Evolutionary conservation across 2,888 invertebrate species (phyloP), one percentile per base, ranked within the genome.

Genomic region (Tricholauxania praeusta): DNA sequence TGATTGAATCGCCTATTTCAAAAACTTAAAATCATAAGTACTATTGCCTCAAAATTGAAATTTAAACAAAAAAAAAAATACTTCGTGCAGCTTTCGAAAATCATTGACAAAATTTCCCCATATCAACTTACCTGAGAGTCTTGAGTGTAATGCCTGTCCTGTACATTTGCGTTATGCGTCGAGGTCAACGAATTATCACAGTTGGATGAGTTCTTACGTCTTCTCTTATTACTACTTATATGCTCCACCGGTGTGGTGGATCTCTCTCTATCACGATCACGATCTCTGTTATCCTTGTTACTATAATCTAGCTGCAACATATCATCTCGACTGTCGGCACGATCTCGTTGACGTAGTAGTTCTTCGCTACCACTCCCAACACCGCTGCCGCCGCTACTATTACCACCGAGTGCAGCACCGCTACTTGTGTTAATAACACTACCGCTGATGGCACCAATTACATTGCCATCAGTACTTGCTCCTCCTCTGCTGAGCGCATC

Each of bases 101-200:
- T 12, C 63, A 7, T 14, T n/a, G 14, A 10, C 32, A 52, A 22
- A 22, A 19, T 60, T 47, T n/a, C 39, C 12, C 15, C 1, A 39
- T 39, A 28, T 2, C 12, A 2, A 78, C 80, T 84, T 85, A 92
- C 92, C 91, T 92, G 92, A 88, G 92, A 90, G 88, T 92, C 92
- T 86, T 87, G 87, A 79, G 89, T 89, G 86, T 90, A 89, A 89
- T 90, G 91, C 87, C 91, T 89, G 86, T 92, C 91, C 87, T 89
- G 87, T 84, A 86, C 84, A 85, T 85, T 86, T 81, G 85, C 84
- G 83, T 86, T 89, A 84, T 89, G 89, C 84, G 90, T 90, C 83
- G 90, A 89, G 84, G 88, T 89, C 85, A 89, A 87, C 85, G 89
- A 89, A 86, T 90, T 90, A 89, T 92, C 92, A 89, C 91, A 92